A percentile compares a stretch with the other conserved stretches of the same genome.
These are phyloP conservation scores for Sterrhoptilus dennistouni DNA, from an alignment of 2,113 vertebrate genomes.

Conservation along the genomic window DNA sequence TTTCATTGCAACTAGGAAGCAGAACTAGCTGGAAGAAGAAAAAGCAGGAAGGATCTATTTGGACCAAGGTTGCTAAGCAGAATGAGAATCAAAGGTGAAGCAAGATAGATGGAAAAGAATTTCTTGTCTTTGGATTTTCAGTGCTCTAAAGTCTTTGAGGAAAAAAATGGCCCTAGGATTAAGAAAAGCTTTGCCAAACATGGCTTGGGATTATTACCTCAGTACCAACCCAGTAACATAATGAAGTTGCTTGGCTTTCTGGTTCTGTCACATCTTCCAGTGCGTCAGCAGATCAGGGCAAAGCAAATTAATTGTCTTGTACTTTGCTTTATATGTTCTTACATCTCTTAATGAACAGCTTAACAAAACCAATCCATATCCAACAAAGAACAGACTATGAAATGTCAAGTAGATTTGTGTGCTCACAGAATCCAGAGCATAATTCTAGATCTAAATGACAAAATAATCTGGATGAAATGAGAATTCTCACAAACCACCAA, in stretches of 20 bases:
- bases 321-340: not conserved
- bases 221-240: not conserved
- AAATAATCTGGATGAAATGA: not conserved
- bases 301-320: not conserved
- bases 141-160: not conserved
- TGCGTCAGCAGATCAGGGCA: not conserved
- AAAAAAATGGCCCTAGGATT: not conserved
- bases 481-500: not conserved
- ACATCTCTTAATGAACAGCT: not conserved
- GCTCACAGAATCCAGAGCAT: not conserved
- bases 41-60: not conserved
- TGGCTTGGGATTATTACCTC: not conserved
- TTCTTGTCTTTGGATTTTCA: not conserved
- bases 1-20: not conserved
- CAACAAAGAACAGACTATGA: not conserved
- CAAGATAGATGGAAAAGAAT: not conserved
- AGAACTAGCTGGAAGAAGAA: not conserved
- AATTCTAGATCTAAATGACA: not conserved
- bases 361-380: not conserved
- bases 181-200: not conserved
- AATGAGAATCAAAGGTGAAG: not conserved
- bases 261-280: not conserved
- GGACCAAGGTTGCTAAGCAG: not conserved
- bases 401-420: not conserved
- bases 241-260: not conserved